phyloP scores from a whole-genome alignment of 2,888 invertebrate genomes.

The Candidula unifasciata region DNA sequence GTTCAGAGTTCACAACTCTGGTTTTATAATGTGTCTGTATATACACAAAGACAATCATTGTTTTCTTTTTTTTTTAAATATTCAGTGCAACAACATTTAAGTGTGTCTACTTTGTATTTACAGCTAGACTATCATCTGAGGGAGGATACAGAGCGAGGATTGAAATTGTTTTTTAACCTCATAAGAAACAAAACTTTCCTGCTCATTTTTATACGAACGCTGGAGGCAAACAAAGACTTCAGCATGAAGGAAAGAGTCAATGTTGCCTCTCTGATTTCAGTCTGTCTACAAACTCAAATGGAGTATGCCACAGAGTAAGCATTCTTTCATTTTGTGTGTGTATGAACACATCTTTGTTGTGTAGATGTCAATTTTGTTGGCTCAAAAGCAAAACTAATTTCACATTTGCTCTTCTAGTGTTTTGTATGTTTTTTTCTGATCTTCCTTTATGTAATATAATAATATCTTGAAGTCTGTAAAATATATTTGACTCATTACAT shows the following conservation, averaged over 20 bases:
- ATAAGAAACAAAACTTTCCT: constrained; percentile 99
- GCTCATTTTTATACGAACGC: constrained; percentile 94
- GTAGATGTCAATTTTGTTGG: too few species aligned
- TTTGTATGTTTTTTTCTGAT: too few species aligned
- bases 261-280: constrained; percentile 99
- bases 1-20: too few species aligned
- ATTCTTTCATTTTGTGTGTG: not conserved
- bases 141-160: constrained; percentile 93
- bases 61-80: too few species aligned
- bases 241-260: constrained; percentile 95
- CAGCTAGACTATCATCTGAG: constrained; percentile 92
- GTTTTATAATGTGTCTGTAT: too few species aligned
- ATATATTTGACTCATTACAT: too few species aligned
- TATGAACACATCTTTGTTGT: too few species aligned
- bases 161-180: constrained; percentile 94
- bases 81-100: not conserved
- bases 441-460: too few species aligned
- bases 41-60: too few species aligned
- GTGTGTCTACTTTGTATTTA: not conserved
- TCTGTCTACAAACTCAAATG: constrained; percentile 98
- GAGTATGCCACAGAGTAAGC: constrained; percentile 96
- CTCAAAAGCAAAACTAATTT: too few species aligned
- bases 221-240: constrained; percentile 97
- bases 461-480: too few species aligned
- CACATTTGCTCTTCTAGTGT: too few species aligned